Conservation (phyloP, 2,113 vertebrate genomes). For the Ptilorrhoa leucosticta region DNA sequence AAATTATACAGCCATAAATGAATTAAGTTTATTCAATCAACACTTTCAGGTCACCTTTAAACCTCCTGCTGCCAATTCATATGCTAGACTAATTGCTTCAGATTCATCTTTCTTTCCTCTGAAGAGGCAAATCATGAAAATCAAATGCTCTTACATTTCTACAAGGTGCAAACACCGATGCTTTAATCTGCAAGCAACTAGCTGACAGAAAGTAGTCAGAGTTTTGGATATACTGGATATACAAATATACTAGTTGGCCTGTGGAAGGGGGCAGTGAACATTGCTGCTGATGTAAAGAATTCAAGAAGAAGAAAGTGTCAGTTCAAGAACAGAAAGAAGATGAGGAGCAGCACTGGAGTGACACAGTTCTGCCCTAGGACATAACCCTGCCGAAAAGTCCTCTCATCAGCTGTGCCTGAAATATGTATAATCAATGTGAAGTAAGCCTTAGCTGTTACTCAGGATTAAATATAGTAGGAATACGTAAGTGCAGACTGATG, state of each 20-base stretch:
- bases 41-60: conserved; percentile 33
- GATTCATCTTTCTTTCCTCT: background rate
- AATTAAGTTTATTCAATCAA: conserved; percentile 45
- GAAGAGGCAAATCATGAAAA: background rate
- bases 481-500: background rate
- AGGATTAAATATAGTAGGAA: background rate
- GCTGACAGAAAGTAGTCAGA: background rate
- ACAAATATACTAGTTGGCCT: background rate
- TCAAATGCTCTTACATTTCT: background rate
- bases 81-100: conserved; percentile 23
- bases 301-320: conserved; percentile 20
- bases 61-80: background rate
- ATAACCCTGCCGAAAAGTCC: background rate
- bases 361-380: conserved; percentile 10
- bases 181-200: background rate
- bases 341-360: background rate
- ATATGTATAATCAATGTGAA: background rate
- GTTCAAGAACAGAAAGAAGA: background rate
- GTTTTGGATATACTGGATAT: background rate
- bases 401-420: background rate
- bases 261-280: background rate
- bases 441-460: background rate
- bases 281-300: conserved; percentile 3
- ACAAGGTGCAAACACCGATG: background rate
- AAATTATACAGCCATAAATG: conserved; percentile 6